phyloP scores from a whole-genome alignment of 2,888 invertebrate genomes.

The Megalurothrips usitatus region DNA sequence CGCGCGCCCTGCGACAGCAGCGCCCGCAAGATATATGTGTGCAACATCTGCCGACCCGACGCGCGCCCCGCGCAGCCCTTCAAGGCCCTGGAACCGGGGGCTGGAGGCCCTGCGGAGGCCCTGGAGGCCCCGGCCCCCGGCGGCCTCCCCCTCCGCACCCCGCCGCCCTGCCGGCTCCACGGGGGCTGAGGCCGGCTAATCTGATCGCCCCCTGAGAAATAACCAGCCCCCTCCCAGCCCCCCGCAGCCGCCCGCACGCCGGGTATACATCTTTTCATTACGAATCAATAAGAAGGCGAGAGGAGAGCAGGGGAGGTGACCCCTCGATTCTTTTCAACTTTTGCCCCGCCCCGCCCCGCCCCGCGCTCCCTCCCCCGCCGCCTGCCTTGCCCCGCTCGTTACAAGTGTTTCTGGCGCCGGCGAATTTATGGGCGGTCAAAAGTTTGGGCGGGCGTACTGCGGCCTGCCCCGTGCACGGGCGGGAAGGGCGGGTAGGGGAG shows the following conservation, averaged over 20 bases:
- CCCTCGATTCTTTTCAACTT: conserved; percentile 12
- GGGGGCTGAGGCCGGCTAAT: too few relatives aligned
- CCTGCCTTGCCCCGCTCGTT: not conserved
- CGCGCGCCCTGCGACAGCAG: not conserved
- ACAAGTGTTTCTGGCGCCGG: conserved; percentile 18
- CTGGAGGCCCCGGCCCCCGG: not conserved
- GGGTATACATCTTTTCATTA: conserved; percentile 6
- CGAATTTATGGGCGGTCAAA: conserved; percentile 7
- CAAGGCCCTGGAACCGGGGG: too few relatives aligned
- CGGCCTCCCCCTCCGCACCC: not conserved
- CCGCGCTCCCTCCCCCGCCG: too few relatives aligned
- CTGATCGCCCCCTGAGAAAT: too few relatives aligned
- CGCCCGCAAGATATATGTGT: conserved; percentile 11
- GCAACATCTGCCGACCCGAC: conserved; percentile 7
- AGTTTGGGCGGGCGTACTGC: not conserved
- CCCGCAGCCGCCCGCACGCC: not conserved
- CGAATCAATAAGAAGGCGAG: not conserved
- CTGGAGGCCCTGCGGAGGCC: too few relatives aligned
- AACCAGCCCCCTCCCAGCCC: not conserved
- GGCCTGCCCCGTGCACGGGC: not conserved
- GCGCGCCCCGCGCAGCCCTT: not conserved
- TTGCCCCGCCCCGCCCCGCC: not conserved
- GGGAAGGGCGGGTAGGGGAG: not conserved
- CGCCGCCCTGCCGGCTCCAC: too few relatives aligned
- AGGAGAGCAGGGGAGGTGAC: not conserved